Conservation (phyloP, 2,113 vertebrate species). For the Bombycilla garrulus region DNA sequence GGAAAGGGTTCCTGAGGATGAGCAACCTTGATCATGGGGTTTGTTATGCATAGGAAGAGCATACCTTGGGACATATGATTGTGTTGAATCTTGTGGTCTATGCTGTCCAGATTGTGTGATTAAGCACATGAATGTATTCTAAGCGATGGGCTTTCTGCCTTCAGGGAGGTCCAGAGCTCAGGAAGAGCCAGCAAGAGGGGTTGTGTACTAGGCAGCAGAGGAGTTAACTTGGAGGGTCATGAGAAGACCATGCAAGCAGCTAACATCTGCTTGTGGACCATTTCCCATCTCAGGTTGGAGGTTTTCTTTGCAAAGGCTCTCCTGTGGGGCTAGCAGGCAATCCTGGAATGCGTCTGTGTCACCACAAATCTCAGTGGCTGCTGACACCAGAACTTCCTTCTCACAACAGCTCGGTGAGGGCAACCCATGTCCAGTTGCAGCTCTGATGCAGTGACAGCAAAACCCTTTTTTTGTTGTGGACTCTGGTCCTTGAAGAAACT, state of each 20-base stretch:
- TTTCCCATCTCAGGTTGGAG: background rate
- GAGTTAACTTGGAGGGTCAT: background rate
- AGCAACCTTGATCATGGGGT: background rate
- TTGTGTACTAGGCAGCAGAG: background rate
- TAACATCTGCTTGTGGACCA: background rate
- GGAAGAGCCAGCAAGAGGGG: background rate
- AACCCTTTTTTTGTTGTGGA: background rate
- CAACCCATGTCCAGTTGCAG: background rate
- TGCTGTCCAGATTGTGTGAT: background rate
- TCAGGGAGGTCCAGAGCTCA: background rate
- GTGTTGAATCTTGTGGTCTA: background rate
- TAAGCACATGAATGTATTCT: accelerated
- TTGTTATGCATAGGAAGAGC: background rate
- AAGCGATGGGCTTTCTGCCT: background rate
- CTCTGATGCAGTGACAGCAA: background rate
- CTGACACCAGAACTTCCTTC: background rate
- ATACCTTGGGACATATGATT: background rate
- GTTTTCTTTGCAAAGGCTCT: background rate
- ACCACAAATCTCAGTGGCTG: background rate
- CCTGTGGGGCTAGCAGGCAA: background rate
- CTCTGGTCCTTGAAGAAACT: background rate
- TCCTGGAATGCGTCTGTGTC: background rate
- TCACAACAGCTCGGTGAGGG: background rate
- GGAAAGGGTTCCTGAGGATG: background rate
- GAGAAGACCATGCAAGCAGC: background rate